A percentile compares a stretch with the other conserved stretches of the same genome.
Conservation (phyloP, 2,888 invertebrate genomes). For the Boloria euphrosyne region DNA sequence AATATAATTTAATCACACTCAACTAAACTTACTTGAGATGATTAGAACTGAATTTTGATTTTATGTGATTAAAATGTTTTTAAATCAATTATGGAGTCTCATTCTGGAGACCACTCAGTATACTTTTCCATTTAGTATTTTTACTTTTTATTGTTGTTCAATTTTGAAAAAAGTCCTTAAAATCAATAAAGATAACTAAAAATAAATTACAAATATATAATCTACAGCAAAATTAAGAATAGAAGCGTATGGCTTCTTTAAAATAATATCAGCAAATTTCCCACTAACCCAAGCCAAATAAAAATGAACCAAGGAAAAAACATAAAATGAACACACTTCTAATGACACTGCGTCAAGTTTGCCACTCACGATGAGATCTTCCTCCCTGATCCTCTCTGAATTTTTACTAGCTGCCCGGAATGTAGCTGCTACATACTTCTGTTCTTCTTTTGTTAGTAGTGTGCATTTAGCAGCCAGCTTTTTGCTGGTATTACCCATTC, state of each 20-base stretch:
- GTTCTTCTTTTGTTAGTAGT: slow-evolving; percentile 84
- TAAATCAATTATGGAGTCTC: no score
- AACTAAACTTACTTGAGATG: no score
- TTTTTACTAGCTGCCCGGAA: slow-evolving; percentile 85
- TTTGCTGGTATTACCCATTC: slow-evolving; percentile 85
- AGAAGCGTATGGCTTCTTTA: background rate
- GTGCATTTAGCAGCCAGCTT: slow-evolving; percentile 85
- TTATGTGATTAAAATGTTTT: no score
- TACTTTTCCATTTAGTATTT: no score
- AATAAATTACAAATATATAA: background rate
- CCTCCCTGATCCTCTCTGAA: slow-evolving; percentile 84
- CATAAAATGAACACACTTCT: slow-evolving; percentile 78
- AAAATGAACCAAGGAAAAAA: slow-evolving; percentile 52
- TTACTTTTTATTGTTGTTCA: no score
- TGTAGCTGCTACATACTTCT: slow-evolving; percentile 83
- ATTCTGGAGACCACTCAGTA: no score
- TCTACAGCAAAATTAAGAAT: background rate
- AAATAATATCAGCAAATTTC: slow-evolving; percentile 11
- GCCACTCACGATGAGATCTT: slow-evolving; percentile 85
- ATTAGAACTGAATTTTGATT: no score
- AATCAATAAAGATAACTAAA: background rate
- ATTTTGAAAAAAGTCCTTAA: background rate
- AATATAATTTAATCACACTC: no score
- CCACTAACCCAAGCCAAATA: slow-evolving; percentile 34
- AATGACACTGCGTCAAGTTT: slow-evolving; percentile 73